These are phyloP conservation scores for Melopsittacus undulatus DNA, from an alignment of 2,797 vertebrate species.

Conservation along the genomic window DNA sequence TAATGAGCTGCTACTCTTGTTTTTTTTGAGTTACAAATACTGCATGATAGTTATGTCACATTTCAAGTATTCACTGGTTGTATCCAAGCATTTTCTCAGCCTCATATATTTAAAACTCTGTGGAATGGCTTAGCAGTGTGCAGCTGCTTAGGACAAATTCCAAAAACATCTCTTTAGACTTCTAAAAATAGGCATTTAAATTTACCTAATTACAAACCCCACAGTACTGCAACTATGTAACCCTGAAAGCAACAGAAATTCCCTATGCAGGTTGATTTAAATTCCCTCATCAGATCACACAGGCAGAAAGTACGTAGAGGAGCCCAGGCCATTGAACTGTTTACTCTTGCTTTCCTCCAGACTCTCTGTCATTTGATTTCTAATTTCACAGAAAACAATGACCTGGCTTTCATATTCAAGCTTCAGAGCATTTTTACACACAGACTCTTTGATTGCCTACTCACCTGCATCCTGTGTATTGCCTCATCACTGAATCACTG, in stretches of 20 bases:
- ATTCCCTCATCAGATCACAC: neutral
- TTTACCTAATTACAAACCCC: constrained; percentile 36
- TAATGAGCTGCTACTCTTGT: constrained; percentile 57
- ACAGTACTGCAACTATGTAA: constrained; percentile 14
- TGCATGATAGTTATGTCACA: constrained; percentile 52
- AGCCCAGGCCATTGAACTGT: neutral
- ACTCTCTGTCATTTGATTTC: neutral
- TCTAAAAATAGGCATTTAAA: constrained; percentile 55
- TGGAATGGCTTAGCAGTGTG: constrained; percentile 52
- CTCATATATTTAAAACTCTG: constrained; percentile 41
- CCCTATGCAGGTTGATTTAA: neutral
- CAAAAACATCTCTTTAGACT: constrained; percentile 47
- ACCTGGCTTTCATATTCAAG: neutral
- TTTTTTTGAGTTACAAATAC: neutral
- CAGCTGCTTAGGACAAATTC: constrained; percentile 59
- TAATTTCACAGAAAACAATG: neutral
- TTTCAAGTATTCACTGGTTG: constrained; percentile 48
- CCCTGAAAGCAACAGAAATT: constrained; percentile 16
- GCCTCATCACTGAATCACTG: neutral
- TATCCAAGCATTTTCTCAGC: constrained; percentile 39
- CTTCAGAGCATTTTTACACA: neutral
- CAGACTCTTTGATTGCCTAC: neutral
- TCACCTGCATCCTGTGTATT: neutral
- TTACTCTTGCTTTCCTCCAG: neutral
- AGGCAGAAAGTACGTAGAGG: neutral